Base-by-base conservation (phyloP, 2,888 invertebrate genomes). In the Deroplatys truncata region DNA sequence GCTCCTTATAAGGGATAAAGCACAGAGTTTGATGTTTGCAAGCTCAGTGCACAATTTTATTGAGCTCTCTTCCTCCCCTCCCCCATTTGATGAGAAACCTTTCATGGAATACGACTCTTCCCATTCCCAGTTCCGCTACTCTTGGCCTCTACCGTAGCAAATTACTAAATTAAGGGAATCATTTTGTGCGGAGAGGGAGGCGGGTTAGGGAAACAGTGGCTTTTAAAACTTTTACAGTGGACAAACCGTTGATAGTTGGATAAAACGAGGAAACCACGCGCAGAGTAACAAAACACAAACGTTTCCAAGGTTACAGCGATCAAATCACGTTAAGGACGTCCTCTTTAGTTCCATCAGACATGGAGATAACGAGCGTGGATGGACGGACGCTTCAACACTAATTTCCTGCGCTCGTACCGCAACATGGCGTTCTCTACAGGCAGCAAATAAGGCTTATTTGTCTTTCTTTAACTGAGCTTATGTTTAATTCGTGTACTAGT, bases 211-310 rank as follows among this genome's bases (percentile, higher is more conserved):
- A 72, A 72, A 72, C 56, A 72, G 56, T 72, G 56, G 56, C 56
- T 72, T 72, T 72, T 72, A 72, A 72, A 72, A 72, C 56, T 72
- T 72, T 72, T 72, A 72, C 56, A 72, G 56, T 72, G 56, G 56
- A 72, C 56, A 72, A 72, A 72, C 56, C 56, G 56, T 72, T 72
- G 56, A 72, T 72, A 72, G 56, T 72, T 72, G 56, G 56, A 72
- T 72, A 72, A 72, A 72, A 72, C 56, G 56, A 72, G 56, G 56
- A 72, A 4, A 92, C 92, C 92, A 93, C 91, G 92, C 92, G 93
- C 92, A 88, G 31, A 84, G 29, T 31, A 84, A 87, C 87, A 87
- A 87, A 82, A 28, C 56, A 82, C 31, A 87, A 87, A 87, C 31
- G 31, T 82, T 87, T 72, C 87, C 87, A 87, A 87, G 87, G 87